Base-by-base conservation (phyloP, 2,888 invertebrate genomes). In the Agriotes lineatus region DNA sequence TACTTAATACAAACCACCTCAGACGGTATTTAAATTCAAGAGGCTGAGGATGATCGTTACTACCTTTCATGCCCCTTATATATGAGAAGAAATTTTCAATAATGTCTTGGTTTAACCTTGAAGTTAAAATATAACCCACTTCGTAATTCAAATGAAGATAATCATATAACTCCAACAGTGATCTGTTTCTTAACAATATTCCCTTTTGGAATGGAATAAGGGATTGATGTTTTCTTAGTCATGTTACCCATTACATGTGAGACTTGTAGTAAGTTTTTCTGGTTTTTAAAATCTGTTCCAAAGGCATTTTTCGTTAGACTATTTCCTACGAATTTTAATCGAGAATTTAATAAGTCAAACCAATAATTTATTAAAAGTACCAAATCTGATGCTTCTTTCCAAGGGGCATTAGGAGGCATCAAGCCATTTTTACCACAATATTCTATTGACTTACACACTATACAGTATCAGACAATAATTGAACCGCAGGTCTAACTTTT, bases 41-140 rank as follows among this genome's bases (percentile, higher is more conserved):
- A 4, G 57, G 39, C 0, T 9, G 12, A 10, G 57, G 39, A 30
- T 56, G 56, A 35, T 56, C 56, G 14, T 56, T 56, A 22, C 22
- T 25, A 1, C 33, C 56, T 2, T 35, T 35, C 16, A 35, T 56
- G 1, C 56, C 56, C 6, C 56, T 22, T 0, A 56, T 33, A 14
- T 56, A 57, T n/a, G 57, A 18, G 18, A 57, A 45, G 16, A 45
- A 18, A 16, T 45, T 18, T 45, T 45, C 3, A 45, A n/a, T n/a
- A n/a, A n/a, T n/a, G n/a, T n/a, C n/a, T n/a, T n/a, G n/a, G n/a
- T n/a, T n/a, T n/a, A n/a, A n/a, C 16, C 9, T 3, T 10, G n/a
- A 5, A 6, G n/a, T 37, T 25, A 25, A 25, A 25, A 25, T 25
- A 7, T 25, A 25, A 25, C 7, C 30, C 3, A 9, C 37, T 37